phyloP scores from a whole-genome alignment of 2,113 vertebrate genomes.

The Eupsittula cactorum region DNA sequence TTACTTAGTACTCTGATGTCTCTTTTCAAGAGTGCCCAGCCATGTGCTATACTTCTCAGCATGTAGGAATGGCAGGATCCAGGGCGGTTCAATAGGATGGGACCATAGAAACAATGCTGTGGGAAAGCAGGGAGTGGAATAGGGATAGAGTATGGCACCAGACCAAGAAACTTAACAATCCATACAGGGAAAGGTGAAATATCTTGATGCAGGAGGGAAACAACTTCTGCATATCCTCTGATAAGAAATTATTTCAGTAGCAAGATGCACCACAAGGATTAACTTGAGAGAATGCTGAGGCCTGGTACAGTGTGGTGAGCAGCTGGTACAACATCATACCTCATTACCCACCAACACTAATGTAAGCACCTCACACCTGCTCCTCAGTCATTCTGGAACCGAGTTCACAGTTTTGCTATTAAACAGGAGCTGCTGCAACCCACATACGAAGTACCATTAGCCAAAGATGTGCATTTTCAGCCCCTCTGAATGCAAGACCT shows the following conservation, averaged over 20 bases:
- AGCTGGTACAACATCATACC: not conserved
- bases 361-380: not conserved
- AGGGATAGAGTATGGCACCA: not conserved
- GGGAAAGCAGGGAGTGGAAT: not conserved
- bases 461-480: not conserved
- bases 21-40: not conserved
- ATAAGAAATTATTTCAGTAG: not conserved
- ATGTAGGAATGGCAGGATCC: not conserved
- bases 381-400: not conserved
- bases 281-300: not conserved
- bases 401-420: not conserved
- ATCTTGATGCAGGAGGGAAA: not conserved
- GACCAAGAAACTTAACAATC: not conserved
- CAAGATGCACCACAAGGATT: not conserved
- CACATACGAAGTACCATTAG: not conserved
- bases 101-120: not conserved
- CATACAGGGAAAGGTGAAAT: not conserved
- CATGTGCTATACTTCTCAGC: rapidly evolving
- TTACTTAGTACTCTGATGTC: not conserved
- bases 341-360: not conserved
- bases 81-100: not conserved
- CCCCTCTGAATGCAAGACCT: not conserved
- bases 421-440: not conserved
- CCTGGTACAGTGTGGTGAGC: not conserved
- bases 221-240: not conserved